Conservation (phyloP, 2,888 invertebrate species). For the Dinocampus coccinellae region DNA sequence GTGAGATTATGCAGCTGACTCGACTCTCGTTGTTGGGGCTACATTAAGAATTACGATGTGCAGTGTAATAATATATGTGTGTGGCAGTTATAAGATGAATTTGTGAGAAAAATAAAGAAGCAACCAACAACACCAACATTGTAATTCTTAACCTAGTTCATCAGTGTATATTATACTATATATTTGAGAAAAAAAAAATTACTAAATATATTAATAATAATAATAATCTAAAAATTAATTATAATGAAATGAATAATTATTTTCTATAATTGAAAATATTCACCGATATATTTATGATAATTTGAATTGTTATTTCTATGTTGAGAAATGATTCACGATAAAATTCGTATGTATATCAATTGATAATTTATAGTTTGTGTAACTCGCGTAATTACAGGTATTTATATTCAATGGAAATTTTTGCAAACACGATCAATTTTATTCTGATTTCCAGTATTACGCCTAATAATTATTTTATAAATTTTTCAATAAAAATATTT, state of each 20-base stretch:
- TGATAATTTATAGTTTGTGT: constrained; percentile 20
- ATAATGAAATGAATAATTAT: too few relatives aligned
- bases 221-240: background rate
- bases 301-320: too few relatives aligned
- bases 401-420: constrained; percentile 25
- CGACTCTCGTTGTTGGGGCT: background rate
- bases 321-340: background rate
- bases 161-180: background rate
- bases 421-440: constrained; percentile 9
- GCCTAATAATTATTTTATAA: constrained; percentile 13
- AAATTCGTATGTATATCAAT: background rate
- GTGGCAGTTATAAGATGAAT: background rate
- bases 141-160: constrained; percentile 1
- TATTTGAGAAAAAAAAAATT: background rate
- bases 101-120: background rate
- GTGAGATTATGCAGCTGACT: constrained; percentile 40
- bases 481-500: background rate
- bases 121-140: background rate
- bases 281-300: too few relatives aligned
- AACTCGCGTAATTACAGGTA: constrained; percentile 25
- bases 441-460: background rate
- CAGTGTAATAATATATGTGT: background rate
- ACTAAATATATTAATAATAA: background rate
- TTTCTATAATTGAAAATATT: too few relatives aligned
- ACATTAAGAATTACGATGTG: background rate